Evolutionary conservation across 2,113 vertebrate species (phyloP), one percentile per base, ranked within the genome.

Genomic region (Spea multiplicata): DNA sequence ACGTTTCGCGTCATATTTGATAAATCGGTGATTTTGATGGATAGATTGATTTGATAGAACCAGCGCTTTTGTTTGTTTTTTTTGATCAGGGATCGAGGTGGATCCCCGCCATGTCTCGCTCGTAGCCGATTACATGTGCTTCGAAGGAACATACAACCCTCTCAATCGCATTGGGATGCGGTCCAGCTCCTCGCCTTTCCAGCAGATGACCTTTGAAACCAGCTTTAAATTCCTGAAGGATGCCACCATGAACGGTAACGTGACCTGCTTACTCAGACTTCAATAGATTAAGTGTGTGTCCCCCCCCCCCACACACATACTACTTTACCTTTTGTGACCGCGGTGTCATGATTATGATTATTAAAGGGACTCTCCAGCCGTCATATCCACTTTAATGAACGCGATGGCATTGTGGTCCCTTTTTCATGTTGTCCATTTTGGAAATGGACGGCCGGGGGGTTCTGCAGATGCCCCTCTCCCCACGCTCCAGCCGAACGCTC

Each of bases 111-210:
- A 99, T 81, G 92, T 99, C 69, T 99, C 96, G 0, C 88, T 99
- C n/a, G 96, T 99, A 7, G 96, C 97, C 0, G 97, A 99, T 74
- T 99, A 99, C 84, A 99, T 99, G 97, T 99, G 96, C 52, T 97
- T 97, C 4, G 96, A 98, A 86, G 97, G 97, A 0, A 81, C 93
- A 5, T 99, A 99, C 72, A 97, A 96, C 77, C 95, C 97, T 0
- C 87, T 99, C 17, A 99, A 95, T 86, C 93, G 96, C 0, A 88
- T 92, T 12, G 93, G 94, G 83, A 98, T 99, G 73, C 88, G 84
- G 73, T 97, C 97, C 69, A 98, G 88, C 89, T 92, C 96, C 12
- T 99, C 97, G 0, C 97, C 97, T 5, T 90, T 99, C 83, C 97
- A 99, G 83, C 96, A 99, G 91, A 99, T 99, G 97, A 98, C 96